Evolutionary conservation across 2,888 invertebrate genomes (phyloP).

Genomic region (Lasioglossum calceatum): DNA sequence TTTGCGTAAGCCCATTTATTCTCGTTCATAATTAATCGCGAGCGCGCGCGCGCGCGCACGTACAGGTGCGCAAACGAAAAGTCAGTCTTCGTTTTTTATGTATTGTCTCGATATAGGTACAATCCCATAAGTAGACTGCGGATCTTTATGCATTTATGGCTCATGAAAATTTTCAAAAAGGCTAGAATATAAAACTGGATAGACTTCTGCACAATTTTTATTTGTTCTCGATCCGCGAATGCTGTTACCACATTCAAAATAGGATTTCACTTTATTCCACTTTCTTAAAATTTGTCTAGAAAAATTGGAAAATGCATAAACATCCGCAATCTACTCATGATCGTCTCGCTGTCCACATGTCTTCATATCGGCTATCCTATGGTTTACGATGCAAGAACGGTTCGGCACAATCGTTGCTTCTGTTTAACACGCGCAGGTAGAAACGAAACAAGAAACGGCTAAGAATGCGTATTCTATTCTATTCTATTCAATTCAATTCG

Average conservation of each 20-base stretch:
- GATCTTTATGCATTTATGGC: too few species aligned
- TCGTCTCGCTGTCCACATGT: neutral
- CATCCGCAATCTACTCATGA: too few species aligned
- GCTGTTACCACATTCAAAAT: too few species aligned
- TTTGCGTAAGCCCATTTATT: neutral
- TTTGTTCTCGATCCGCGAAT: too few species aligned
- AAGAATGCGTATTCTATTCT: constrained; percentile 66
- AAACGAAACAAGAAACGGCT: constrained; percentile 63
- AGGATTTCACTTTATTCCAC: too few species aligned
- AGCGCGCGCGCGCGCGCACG: neutral
- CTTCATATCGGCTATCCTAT: neutral
- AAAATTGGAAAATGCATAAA: too few species aligned
- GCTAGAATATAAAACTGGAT: too few species aligned
- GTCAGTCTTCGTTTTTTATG: neutral
- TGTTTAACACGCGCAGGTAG: constrained; percentile 15
- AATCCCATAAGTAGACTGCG: too few species aligned
- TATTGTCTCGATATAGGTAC: neutral
- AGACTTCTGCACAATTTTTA: too few species aligned
- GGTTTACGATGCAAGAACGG: neutral
- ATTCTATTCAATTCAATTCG: constrained; percentile 74
- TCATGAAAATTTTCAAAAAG: too few species aligned
- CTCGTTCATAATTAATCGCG: neutral
- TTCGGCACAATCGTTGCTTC: neutral
- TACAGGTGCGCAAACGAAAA: neutral
- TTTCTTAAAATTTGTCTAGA: too few species aligned